Base-by-base conservation (phyloP, 2,888 invertebrate species). In the Netelia inedita region DNA sequence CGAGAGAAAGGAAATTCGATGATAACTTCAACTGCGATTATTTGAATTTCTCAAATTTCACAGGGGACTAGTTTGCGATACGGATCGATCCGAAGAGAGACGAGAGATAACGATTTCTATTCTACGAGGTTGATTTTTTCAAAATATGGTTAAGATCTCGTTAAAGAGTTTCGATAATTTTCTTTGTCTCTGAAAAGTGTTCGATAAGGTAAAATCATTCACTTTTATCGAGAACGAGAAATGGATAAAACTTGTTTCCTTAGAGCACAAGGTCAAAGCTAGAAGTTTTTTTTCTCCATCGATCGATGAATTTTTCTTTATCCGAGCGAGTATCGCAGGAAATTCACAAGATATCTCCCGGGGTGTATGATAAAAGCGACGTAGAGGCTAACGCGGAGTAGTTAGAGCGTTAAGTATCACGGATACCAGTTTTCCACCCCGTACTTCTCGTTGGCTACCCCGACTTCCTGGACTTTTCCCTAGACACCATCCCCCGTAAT, bases 401-500 rank as follows among this genome's bases (percentile, higher is more conserved):
- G 10, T 73, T 41, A 55, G 21, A 74, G 55, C 43, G 16, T 68
- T 71, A 61, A 68, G 78, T 23, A 73, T 43, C 68, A 50, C 35
- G 63, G 21, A 79, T 74, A 79, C 79, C 63, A 65, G 75, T 79
- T 75, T 75, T 69, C 50, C 50, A 14, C 21, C 16, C 61, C 41
- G 50, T 35, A n/a, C 65, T 6, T 41, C 16, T 10, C 6, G 28
- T 35, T 71, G 2, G 11, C 50, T 71, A 50, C 41, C 10, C 28
- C 55, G 16, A 14, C 46, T 46, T 14, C 46, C 14, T 46, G 11
- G 46, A 10, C 14, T 46, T 46, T 46, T 78, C 73, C 81, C 73
- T 71, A 35, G 73, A 57, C 63, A 59, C 69, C 43, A 35, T n/a
- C 69, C 61, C 35, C 41, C 80, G 66, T 81, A 86, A 87, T 87